Evolutionary conservation across 2,797 vertebrate species (phyloP).

Genomic region (Bryconaethiops microstoma): DNA sequence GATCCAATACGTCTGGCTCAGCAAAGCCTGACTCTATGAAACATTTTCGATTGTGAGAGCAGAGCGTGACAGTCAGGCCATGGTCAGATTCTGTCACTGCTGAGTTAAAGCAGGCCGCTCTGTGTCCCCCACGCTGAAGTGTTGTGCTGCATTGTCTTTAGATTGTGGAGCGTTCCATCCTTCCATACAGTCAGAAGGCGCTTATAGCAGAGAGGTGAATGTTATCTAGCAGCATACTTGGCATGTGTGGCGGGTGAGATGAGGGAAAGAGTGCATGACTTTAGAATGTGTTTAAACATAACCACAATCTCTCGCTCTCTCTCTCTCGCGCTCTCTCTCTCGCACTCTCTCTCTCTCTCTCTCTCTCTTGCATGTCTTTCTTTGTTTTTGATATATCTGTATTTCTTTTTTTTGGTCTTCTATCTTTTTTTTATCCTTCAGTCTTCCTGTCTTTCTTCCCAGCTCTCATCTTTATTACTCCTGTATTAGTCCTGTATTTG

Average conservation of each 20-base stretch:
- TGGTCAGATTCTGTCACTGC: slow-evolving; percentile 12
- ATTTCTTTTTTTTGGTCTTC: not conserved
- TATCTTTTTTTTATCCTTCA: not conserved
- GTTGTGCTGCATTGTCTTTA: not conserved
- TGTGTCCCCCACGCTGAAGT: not conserved
- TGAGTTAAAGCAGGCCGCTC: slow-evolving; percentile 44
- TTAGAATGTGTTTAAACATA: not conserved
- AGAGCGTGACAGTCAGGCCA: not conserved
- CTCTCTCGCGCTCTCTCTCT: not conserved
- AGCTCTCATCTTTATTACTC: slow-evolving; percentile 2
- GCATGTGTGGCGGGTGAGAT: slow-evolving; percentile 1
- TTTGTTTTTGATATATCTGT: no score
- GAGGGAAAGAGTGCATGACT: not conserved
- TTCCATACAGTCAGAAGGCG: not conserved
- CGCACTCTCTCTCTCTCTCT: not conserved
- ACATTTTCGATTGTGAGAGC: not conserved
- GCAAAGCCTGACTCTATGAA: not conserved
- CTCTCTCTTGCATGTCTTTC: not conserved
- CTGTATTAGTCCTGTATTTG: slow-evolving; percentile 27
- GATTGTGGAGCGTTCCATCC: not conserved
- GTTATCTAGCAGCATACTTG: slow-evolving; percentile 50
- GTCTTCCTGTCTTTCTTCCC: not conserved
- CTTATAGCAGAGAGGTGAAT: not conserved
- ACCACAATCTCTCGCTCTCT: not conserved
- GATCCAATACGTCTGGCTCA: not conserved